Evolutionary conservation across 2,888 invertebrate species (phyloP).

Genomic region (Dastarcus helophoroides): DNA sequence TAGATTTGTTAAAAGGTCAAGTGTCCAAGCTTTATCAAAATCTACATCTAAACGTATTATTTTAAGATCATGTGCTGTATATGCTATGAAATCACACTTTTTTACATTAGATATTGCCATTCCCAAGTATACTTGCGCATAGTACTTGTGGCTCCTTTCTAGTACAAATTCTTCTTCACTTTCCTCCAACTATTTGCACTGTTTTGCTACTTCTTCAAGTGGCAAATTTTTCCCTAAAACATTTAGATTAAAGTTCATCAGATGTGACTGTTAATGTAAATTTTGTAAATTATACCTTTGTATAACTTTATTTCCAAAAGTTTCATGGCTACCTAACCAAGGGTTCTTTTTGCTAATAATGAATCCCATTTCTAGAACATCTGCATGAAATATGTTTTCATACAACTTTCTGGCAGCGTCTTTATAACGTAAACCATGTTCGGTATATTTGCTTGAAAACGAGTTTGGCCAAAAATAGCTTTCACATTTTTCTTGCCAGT

Average conservation of each 20-base stretch:
- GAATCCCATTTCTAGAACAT: neutral
- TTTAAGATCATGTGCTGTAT: neutral
- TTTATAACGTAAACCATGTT: neutral
- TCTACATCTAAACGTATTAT: neutral
- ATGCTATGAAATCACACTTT: neutral
- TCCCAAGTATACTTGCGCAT: neutral
- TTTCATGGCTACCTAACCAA: neutral
- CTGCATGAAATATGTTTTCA: neutral
- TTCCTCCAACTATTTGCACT: neutral
- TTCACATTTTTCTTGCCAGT: neutral
- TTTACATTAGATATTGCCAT: neutral
- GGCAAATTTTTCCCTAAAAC: neutral
- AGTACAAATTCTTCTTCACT: neutral
- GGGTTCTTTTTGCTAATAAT: conserved; percentile 1
- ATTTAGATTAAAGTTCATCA: neutral
- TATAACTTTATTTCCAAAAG: neutral
- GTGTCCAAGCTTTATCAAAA: neutral
- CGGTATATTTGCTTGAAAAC: neutral
- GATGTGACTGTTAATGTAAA: neutral
- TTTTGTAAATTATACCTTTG: neutral
- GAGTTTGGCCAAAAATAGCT: conserved; percentile 1
- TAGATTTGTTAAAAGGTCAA: neutral
- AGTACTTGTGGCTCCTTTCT: neutral
- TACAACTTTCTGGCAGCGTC: neutral
- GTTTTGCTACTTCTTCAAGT: neutral